A percentile compares a stretch with the other conserved stretches of the same genome.
Conservation (phyloP, 2,888 invertebrate genomes). For the Trachelus iudaicus region DNA sequence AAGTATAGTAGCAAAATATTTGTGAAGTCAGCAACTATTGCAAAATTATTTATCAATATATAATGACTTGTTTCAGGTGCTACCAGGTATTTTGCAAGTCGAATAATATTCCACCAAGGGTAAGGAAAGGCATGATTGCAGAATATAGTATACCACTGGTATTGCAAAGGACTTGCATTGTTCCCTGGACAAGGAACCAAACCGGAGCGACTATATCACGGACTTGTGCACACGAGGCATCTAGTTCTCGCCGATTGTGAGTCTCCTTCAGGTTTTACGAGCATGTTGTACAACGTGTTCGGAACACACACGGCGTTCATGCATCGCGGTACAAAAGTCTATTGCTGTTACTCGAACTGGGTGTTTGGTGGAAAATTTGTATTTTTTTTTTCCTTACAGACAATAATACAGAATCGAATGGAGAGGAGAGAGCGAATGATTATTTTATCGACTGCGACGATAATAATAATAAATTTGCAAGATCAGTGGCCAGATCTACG, state of each 20-base stretch:
- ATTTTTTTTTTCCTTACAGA: not conserved
- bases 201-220: conserved; percentile 28
- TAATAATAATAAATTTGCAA: not conserved
- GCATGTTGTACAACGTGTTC: not conserved
- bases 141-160: not conserved
- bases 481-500: not conserved
- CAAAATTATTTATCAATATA: not conserved
- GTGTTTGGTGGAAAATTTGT: not conserved
- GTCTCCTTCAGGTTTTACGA: conserved; percentile 2
- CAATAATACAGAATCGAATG: not conserved
- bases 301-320: not conserved
- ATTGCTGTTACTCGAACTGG: not conserved
- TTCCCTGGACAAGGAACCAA: conserved; percentile 39
- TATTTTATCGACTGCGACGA: not conserved
- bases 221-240: conserved; percentile 39
- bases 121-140: not conserved
- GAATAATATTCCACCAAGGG: not conserved
- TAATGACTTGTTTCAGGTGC: not conserved
- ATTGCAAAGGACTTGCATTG: conserved; percentile 34
- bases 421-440: not conserved
- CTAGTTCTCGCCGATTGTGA: conserved; percentile 21
- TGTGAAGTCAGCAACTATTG: not conserved
- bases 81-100: not conserved
- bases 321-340: not conserved
- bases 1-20: not conserved